Evolutionary conservation across 2,888 invertebrate species (phyloP), one percentile per base, ranked within the genome.

Genomic region (Sipha maydis): DNA sequence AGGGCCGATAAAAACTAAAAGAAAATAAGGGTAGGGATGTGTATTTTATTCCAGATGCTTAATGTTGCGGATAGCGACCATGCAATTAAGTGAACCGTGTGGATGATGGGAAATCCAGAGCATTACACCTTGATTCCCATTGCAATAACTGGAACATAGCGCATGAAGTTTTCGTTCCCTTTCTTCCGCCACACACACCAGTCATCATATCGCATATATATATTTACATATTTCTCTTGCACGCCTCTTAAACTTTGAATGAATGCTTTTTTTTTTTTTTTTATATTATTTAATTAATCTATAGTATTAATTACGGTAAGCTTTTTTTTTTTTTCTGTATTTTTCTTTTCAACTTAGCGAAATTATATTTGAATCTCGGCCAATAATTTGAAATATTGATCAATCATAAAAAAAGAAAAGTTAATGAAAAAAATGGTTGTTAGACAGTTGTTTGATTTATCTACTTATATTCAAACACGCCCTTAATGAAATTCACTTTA

Each of bases 1-100:
- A 86, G 56, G 38, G 28, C 56, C 79, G 73, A 86, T 79, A 61
- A 73, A 56, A 73, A 73, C 54, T 21, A 34, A 71, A 21, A 86
- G 38, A n/a, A 75, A 56, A 54, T 56, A 80, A 56, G 19, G 54
- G 48, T 28, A 69, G 79, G 73, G 56, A 80, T 61, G 56, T 86
- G 85, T 85, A 85, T 86, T 86, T 86, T 80, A 86, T 86, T 86
- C 86, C 86, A 86, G 86, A 80, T 86, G 86, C 79, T 86, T 86
- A 86, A 86, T 86, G 86, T 86, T 79, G 71, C 79, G 86, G 73
- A 86, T 79, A 86, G 79, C 38, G 79, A 73, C 86, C 79, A 28
- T 79, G 48, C 86, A 86, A 86, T 86, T 86, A 86, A 86, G 86
- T 86, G 86, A 86, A 86, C 86, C 79, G 71, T 80, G 71, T 73